phyloP scores from a whole-genome alignment of 2,797 vertebrate genomes.

The Gastrophryne carolinensis region DNA sequence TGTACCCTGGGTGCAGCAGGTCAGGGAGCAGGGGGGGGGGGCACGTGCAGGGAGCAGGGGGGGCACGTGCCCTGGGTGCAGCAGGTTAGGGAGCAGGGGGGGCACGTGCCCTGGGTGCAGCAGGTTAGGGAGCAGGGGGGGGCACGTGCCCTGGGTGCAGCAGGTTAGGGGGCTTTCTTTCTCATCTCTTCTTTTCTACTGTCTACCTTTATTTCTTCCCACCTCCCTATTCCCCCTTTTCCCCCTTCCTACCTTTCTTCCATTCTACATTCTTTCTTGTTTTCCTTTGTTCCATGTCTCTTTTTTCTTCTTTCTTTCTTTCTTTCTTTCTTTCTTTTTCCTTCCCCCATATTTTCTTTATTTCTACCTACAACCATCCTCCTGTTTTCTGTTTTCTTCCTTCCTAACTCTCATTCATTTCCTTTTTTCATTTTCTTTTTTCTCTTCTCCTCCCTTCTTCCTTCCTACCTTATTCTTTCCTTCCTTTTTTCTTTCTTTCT shows the following conservation, averaged over 20 bases:
- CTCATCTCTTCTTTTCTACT: not conserved
- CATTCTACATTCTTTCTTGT: too few relatives aligned
- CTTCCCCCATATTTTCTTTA: not conserved
- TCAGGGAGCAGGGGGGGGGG: too few relatives aligned
- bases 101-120: too few relatives aligned
- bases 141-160: too few relatives aligned
- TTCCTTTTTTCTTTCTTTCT: not conserved
- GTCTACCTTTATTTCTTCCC: not conserved
- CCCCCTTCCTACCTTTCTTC: too few relatives aligned
- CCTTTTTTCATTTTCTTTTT: not conserved
- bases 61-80: too few relatives aligned
- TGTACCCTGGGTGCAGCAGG: too few relatives aligned
- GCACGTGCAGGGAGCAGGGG: too few relatives aligned
- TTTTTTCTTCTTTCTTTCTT: not conserved
- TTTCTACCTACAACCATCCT: not conserved
- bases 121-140: too few relatives aligned
- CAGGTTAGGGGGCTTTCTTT: not conserved
- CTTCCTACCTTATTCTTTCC: not conserved
- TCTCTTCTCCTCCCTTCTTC: not conserved
- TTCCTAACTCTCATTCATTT: not conserved
- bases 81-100: too few relatives aligned
- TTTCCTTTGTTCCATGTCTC: not conserved
- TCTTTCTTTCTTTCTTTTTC: not conserved
- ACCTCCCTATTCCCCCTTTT: too few relatives aligned
- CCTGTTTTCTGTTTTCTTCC: not conserved